A percentile compares a stretch with the other conserved stretches of the same genome.
Evolutionary conservation across 2,888 invertebrate species (phyloP).

Genomic region (Watsonalla binaria): DNA sequence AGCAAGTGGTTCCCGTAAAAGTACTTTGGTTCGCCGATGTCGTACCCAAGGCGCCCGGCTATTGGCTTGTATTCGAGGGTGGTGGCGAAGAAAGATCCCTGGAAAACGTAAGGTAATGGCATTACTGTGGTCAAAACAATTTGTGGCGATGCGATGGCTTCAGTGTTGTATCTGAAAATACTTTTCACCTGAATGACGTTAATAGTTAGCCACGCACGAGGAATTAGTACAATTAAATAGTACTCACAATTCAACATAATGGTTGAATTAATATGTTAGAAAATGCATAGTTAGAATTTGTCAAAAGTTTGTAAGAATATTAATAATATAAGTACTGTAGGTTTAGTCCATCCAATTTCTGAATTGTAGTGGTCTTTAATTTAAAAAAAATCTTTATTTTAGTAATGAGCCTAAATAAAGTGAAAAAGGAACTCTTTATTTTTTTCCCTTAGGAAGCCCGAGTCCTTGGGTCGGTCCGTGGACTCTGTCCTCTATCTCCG

Average conservation of each 20-base stretch:
- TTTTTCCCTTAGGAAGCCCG: slow-evolving; percentile 36
- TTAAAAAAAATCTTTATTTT: too few species aligned
- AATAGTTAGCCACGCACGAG: too few species aligned
- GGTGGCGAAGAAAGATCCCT: slow-evolving; percentile 60
- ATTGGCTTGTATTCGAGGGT: slow-evolving; percentile 56
- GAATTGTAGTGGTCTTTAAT: too few species aligned
- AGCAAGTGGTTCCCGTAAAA: slow-evolving; percentile 42
- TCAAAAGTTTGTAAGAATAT: too few species aligned
- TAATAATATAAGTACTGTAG: too few species aligned
- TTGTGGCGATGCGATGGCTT: too few species aligned
- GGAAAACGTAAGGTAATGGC: slow-evolving; percentile 59
- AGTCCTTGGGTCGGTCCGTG: slow-evolving; percentile 29
- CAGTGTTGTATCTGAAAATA: too few species aligned
- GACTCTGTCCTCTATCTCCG: slow-evolving; percentile 53
- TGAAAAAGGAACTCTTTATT: not conserved
- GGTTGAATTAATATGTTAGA: not conserved
- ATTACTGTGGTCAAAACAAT: too few species aligned
- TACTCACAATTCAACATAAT: not conserved
- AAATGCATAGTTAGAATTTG: not conserved
- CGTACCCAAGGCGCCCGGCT: slow-evolving; percentile 56
- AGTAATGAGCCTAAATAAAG: too few species aligned
- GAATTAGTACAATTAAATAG: too few species aligned
- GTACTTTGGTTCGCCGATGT: slow-evolving; percentile 49
- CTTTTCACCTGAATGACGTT: too few species aligned
- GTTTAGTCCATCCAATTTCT: too few species aligned